These are phyloP conservation scores for Caenorhabditis sp. DNA, from an alignment of 2,888 invertebrate species.

Conservation along the genomic window DNA sequence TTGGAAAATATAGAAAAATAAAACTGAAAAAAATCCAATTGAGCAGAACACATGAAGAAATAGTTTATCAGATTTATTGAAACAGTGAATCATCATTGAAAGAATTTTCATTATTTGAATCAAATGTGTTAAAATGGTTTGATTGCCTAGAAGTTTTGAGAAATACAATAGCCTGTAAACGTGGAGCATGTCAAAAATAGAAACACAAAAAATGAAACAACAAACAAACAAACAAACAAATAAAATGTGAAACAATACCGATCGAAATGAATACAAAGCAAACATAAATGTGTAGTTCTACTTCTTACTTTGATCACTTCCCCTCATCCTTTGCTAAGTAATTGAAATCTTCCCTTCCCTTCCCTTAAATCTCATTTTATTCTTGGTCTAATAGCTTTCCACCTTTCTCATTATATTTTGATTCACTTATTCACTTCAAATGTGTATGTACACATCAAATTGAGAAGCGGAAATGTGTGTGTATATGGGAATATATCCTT, in stretches of 20 bases:
- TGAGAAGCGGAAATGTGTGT: neutral
- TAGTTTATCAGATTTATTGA: no score
- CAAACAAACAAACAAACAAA: slow-evolving; percentile 2
- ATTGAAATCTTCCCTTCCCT: neutral
- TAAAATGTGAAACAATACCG: slow-evolving; percentile 11
- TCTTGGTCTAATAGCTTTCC: slow-evolving; percentile 4
- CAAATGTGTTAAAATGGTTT: no score
- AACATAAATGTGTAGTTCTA: neutral
- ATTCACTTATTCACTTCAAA: slow-evolving; percentile 21
- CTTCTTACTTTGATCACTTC: neutral
- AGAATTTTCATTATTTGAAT: no score
- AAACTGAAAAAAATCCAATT: no score
- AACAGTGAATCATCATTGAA: no score
- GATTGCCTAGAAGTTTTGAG: no score
- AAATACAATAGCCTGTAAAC: no score
- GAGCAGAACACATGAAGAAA: no score
- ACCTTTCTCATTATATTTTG: slow-evolving; percentile 16
- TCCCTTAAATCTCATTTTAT: neutral
- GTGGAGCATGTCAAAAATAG: no score
- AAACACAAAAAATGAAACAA: neutral
- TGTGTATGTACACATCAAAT: slow-evolving; percentile 6
- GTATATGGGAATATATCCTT: neutral
- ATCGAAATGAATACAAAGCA: neutral
- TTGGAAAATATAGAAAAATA: no score
- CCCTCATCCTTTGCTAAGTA: slow-evolving; percentile 10